Percentiles rank a stretch among this genome's conserved stretches.
Evolutionary conservation across 2,113 vertebrate species (phyloP).

Genomic region (Daboia siamensis): DNA sequence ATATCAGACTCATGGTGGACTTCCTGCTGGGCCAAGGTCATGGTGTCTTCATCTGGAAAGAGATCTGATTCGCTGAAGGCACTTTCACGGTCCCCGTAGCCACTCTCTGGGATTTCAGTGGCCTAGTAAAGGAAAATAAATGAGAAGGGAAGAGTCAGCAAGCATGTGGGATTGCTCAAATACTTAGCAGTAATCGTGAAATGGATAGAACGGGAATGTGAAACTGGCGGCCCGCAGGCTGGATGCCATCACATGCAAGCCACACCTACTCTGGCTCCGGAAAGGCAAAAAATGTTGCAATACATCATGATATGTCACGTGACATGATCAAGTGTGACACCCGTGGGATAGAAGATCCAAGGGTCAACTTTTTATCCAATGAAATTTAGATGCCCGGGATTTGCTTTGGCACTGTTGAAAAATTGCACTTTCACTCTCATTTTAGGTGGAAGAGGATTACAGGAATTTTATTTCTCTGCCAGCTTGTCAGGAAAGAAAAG

Average conservation of each 20-base stretch:
- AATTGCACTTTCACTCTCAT: no score
- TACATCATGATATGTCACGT: no score
- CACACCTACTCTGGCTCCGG: no score
- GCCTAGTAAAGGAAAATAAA: constrained; percentile 58
- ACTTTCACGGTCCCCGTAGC: constrained; percentile 78
- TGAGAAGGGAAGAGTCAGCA: not conserved
- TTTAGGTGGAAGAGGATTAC: no score
- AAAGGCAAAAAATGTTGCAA: no score
- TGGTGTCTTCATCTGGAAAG: constrained; percentile 76
- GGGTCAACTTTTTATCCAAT: not conserved
- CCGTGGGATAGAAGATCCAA: not conserved
- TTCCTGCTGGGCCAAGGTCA: constrained; percentile 76
- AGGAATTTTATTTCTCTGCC: no score
- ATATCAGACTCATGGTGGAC: constrained; percentile 81
- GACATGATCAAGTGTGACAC: no score
- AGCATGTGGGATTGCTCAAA: not conserved
- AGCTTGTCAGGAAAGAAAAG: no score
- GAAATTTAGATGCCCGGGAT: not conserved
- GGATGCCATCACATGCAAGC: no score
- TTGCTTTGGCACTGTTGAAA: no score
- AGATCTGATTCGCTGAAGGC: constrained; percentile 70
- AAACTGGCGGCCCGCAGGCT: no score
- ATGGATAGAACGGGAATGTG: no score
- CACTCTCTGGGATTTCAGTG: constrained; percentile 64
- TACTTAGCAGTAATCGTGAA: not conserved